Evolutionary conservation across 2,888 invertebrate species (phyloP).

Genomic region (Adineta ricciae): DNA sequence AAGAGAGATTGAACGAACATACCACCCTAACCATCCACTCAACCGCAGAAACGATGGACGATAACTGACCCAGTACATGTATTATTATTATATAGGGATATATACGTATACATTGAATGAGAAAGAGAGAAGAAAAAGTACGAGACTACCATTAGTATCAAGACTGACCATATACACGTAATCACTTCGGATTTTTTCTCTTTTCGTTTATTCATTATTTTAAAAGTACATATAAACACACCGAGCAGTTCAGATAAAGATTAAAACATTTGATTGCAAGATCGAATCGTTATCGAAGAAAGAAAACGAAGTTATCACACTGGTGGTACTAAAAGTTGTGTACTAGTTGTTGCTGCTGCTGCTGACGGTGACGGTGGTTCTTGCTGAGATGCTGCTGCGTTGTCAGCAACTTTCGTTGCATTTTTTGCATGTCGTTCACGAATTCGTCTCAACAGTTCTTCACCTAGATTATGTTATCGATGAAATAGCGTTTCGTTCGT

Average conservation of each 20-base stretch:
- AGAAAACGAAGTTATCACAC: background rate
- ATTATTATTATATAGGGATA: background rate
- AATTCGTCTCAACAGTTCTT: constrained; percentile 17
- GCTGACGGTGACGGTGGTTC: background rate
- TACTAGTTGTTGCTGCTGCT: background rate
- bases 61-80: constrained; percentile 18
- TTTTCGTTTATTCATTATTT: background rate
- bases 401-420: background rate
- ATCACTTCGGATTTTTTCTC: background rate
- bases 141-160: background rate
- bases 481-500: background rate
- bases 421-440: background rate
- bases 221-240: background rate
- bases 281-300: background rate
- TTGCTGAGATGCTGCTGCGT: background rate
- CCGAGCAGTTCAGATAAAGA: background rate
- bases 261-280: background rate
- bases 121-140: background rate
- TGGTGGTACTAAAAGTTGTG: background rate
- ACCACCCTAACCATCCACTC: background rate
- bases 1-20: background rate
- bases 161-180: constrained; percentile 8
- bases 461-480: background rate
- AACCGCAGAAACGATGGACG: constrained; percentile 1
- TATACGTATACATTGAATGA: background rate